Evolutionary conservation across 2,113 vertebrate species (phyloP), one percentile per base, ranked within the genome.

Genomic region (Tachycineta bicolor): DNA sequence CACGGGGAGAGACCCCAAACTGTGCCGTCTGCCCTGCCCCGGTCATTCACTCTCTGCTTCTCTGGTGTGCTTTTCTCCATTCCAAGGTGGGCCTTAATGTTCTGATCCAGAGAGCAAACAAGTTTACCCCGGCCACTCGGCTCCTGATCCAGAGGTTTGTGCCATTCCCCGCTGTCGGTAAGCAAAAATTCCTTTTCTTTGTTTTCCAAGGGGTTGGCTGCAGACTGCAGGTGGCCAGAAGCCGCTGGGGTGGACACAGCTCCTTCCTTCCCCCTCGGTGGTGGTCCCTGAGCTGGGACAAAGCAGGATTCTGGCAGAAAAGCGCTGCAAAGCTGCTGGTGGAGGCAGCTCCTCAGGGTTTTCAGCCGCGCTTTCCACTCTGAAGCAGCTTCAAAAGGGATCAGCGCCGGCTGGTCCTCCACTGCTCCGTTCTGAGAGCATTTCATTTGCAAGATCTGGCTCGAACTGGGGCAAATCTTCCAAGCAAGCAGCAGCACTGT

Each of bases 161-260:
- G 97, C 99, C 99, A 2, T 99, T 99, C 96, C 99, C 99, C 29
- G 99, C 99, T 56, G 99, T 99, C 52, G 99, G 99, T 99, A 97
- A 98, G 98, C 85, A 58, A 12, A 9, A 22, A 28, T 3, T 0
- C 46, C 21, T 86, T 75, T 33, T 60, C 50, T 93, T 37, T 31
- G 0, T 47, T 1, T 44, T 82, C 21, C 3, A 3, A 25, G 23
- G 3, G 41, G 28, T 60, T 37, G 63, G 14, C 44, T 83, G 10
- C 44, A n/a, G 65, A 31, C 4, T 64, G 3, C 12, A 2, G 5
- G 26, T 46, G 88, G 29, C 29, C 62, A n/a, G 55, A 14, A 63
- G 20, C 43, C 25, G 1, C 65, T 18, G 56, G 18, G 31, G 6
- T 23, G 47, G 29, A 4, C 55, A 25, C 44, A 28, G 0, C 31